Base-by-base conservation (phyloP, 35 echinoderm and acorn worm species). In the Lytechinus pictus region DNA sequence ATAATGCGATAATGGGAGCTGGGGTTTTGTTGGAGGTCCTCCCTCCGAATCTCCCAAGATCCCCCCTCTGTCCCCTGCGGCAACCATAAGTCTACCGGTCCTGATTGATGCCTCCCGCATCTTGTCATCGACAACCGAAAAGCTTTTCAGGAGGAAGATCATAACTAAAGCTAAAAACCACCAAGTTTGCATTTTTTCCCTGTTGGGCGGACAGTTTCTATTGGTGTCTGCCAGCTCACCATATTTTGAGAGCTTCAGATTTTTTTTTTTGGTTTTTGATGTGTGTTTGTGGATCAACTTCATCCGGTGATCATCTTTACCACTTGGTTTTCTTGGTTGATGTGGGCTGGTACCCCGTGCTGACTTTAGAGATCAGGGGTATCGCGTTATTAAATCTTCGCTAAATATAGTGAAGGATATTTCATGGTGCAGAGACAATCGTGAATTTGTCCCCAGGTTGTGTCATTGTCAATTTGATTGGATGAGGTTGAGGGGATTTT, bases 1-100 rank as follows among this genome's bases (percentile, higher is more conserved):
- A 93, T 93, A 93, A 93, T 93, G 92, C 92, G 92, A 93, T 93
- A 93, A 93, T 93, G 92, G 92, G 92, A 57, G 92, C 53, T 27
- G 53, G 53, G 54, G 52, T 93, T 93, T 93, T 54, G 52, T 57
- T 54, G 92, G 92, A 93, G 92, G 92, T 93, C 92, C 54, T 27
- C 92, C 92, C 53, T 54, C n/a, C 19, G 53, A 93, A 93, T 93
- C 92, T 93, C 13, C 13, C 13, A 13, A 93, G 92, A 93, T 93
- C 28, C 27, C 16, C 11, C 92, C n/a, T 54, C 53, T 93, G 92
- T 93, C 92, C 92, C 92, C 54, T 9, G 92, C 27, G 92, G 92
- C 92, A 93, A 93, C 92, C 92, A 93, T n/a, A 93, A 53, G 52
- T 24, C 92, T 55, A 54, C 27, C n/a, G 27, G 92, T 54, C 54